phyloP scores from a whole-genome alignment of 30 jellyfish, hydroid and myxozoan genomes.

The Rhopilema esculentum region DNA sequence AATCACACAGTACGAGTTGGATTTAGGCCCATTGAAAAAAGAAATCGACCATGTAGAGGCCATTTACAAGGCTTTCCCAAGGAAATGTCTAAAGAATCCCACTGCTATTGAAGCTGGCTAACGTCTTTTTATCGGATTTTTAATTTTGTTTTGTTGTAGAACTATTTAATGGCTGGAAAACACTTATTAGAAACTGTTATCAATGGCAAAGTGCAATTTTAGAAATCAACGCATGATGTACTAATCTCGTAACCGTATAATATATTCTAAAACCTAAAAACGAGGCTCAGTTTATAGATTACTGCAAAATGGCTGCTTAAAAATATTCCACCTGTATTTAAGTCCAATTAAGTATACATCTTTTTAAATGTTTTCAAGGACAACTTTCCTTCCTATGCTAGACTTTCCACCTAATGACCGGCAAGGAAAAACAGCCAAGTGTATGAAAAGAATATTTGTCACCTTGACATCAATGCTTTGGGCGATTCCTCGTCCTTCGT shows the following conservation, averaged over 20 bases:
- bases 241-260: slow-evolving; percentile 1
- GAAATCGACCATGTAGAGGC: slow-evolving; percentile 61
- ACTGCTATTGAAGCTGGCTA: slow-evolving; percentile 32
- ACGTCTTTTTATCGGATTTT: neutral
- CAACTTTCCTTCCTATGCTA: no score
- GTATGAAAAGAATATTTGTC: no score
- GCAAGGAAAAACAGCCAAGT: no score
- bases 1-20: slow-evolving; percentile 58
- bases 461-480: no score
- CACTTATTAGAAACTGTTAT: slow-evolving; percentile 11
- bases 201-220: neutral
- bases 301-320: neutral
- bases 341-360: no score
- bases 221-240: slow-evolving; percentile 17
- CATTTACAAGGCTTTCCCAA: slow-evolving; percentile 59
- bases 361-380: no score
- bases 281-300: neutral
- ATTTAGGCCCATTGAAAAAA: slow-evolving; percentile 76
- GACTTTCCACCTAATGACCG: no score
- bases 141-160: slow-evolving; percentile 27
- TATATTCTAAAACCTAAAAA: no score
- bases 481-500: no score
- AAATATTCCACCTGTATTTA: no score
- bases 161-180: slow-evolving; percentile 47
- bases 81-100: slow-evolving; percentile 55